Conservation (phyloP, 2,888 invertebrate species). For the Dasysyrphus tricinctus region DNA sequence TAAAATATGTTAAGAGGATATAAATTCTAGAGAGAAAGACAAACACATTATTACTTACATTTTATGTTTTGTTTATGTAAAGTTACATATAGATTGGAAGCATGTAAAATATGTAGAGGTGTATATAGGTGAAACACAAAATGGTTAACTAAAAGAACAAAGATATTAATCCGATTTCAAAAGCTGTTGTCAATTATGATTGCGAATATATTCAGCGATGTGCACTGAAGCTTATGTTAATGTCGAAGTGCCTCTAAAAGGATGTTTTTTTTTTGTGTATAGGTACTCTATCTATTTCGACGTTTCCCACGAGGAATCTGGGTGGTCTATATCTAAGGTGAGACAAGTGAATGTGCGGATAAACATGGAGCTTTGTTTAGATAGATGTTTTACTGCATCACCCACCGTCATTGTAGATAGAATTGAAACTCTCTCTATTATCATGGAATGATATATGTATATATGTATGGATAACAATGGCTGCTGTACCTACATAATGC, state of each 20-base stretch:
- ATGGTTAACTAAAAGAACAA: constrained; percentile 2
- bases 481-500: neutral
- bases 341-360: neutral
- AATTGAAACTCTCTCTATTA: neutral
- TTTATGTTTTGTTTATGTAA: neutral
- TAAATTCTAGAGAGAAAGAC: neutral
- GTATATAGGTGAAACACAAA: neutral
- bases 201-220: constrained; percentile 47
- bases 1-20: constrained; percentile 10
- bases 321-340: neutral
- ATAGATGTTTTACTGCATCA: neutral
- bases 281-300: constrained; percentile 13
- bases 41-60: constrained; percentile 13
- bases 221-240: constrained; percentile 39
- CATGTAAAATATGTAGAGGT: neutral
- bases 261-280: constrained; percentile 23
- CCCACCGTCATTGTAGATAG: neutral
- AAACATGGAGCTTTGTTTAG: neutral
- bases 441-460: neutral
- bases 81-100: neutral
- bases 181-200: constrained; percentile 49
- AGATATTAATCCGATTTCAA: neutral
- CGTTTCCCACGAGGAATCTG: constrained; percentile 1
- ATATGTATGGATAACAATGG: neutral
- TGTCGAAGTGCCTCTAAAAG: constrained; percentile 17